Evolutionary conservation across 2,113 vertebrate genomes (phyloP).

Genomic region (Dendrocopos noguchii): DNA sequence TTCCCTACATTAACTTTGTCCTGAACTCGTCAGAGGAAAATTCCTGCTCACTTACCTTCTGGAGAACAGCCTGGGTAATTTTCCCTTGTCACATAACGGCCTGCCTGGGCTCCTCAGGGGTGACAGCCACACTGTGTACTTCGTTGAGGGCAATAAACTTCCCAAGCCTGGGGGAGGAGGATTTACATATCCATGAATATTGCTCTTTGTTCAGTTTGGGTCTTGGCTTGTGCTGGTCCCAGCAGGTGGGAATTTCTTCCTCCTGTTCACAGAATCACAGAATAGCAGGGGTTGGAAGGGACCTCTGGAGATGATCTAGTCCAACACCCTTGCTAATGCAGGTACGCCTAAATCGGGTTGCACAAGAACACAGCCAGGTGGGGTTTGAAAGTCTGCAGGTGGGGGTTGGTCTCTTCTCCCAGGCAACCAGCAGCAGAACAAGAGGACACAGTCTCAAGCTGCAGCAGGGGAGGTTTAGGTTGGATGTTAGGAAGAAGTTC

Average conservation of each 20-base stretch:
- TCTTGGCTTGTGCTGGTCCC: neutral
- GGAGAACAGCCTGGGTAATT: constrained; percentile 57
- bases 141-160: constrained; percentile 23
- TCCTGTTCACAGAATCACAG: neutral
- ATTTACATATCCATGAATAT: neutral
- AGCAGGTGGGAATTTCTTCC: neutral
- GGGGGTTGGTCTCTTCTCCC: too few species aligned
- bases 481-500: too few species aligned
- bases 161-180: neutral
- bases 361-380: too few species aligned
- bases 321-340: too few species aligned
- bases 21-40: constrained; percentile 39
- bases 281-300: too few species aligned
- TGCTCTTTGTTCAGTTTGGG: neutral
- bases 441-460: too few species aligned
- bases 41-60: constrained; percentile 55
- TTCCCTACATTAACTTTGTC: constrained; percentile 53
- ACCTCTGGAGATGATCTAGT: too few species aligned
- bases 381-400: too few species aligned
- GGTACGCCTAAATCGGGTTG: too few species aligned
- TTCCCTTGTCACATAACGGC: constrained; percentile 17
- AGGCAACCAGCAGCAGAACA: too few species aligned
- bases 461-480: too few species aligned
- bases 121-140: neutral
- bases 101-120: neutral